These are phyloP conservation scores for Gavia stellata DNA, from an alignment of 2,113 vertebrate species.

Conservation along the genomic window DNA sequence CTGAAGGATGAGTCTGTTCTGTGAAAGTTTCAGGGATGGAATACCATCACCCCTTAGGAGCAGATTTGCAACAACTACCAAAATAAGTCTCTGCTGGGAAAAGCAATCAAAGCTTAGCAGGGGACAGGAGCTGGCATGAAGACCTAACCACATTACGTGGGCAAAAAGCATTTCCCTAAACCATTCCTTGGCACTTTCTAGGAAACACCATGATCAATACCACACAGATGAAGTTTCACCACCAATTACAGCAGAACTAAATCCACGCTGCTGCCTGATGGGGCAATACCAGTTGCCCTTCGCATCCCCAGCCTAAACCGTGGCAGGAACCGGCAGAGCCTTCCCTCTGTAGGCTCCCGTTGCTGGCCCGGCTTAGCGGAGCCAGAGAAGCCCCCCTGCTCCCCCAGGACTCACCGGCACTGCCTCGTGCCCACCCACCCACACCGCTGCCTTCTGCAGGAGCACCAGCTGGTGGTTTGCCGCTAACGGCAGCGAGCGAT, in stretches of 20 bases:
- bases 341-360: no score
- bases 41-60: neutral
- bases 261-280: neutral
- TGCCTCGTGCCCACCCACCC: neutral
- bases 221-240: neutral
- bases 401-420: neutral
- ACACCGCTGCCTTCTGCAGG: neutral
- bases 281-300: neutral
- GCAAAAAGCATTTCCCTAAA: neutral
- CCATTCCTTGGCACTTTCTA: neutral
- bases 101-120: neutral
- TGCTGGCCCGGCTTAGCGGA: accelerated
- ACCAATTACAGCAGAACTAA: neutral
- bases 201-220: neutral
- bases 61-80: neutral
- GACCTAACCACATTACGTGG: accelerated
- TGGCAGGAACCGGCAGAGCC: accelerated
- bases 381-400: neutral
- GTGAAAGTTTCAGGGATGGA: neutral
- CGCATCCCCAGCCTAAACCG: accelerated
- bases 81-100: neutral
- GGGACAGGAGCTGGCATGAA: neutral
- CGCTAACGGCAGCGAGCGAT: accelerated
- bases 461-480: neutral
- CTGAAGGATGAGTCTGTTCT: neutral